Percentiles rank a stretch among this genome's conserved stretches.
phyloP scores from a whole-genome alignment of 2,113 vertebrate genomes.

The Pycnonotus jocosus region DNA sequence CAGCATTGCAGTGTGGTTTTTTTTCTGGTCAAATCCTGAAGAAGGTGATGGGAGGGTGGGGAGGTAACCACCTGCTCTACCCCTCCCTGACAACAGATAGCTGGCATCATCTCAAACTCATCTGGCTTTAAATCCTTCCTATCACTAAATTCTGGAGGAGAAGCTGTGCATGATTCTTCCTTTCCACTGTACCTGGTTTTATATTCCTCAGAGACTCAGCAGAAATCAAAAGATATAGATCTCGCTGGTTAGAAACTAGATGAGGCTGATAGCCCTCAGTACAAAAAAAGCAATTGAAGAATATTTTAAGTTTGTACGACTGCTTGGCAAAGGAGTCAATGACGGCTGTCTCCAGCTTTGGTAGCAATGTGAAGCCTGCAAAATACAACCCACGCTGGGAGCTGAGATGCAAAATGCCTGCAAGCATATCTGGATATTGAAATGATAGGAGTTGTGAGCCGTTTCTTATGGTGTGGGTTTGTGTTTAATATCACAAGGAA shows the following conservation, averaged over 20 bases:
- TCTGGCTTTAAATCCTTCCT: background rate
- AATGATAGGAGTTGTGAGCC: background rate
- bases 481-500: background rate
- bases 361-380: background rate
- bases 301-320: background rate
- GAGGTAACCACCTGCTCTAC: background rate
- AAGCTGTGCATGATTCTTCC: background rate
- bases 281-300: background rate
- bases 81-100: background rate
- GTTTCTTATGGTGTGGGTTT: background rate
- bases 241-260: background rate
- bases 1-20: background rate
- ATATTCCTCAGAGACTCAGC: background rate
- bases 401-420: background rate
- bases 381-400: background rate
- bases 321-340: background rate
- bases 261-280: background rate
- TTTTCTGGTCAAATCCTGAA: background rate
- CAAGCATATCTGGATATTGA: background rate
- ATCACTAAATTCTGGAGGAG: background rate
- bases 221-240: background rate
- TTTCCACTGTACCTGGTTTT: background rate
- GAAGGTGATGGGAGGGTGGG: background rate
- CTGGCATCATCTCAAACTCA: background rate
- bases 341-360: background rate